Evolutionary conservation across 2,113 vertebrate species (phyloP), one percentile per base, ranked within the genome.

Genomic region (Rhombomys opimus): DNA sequence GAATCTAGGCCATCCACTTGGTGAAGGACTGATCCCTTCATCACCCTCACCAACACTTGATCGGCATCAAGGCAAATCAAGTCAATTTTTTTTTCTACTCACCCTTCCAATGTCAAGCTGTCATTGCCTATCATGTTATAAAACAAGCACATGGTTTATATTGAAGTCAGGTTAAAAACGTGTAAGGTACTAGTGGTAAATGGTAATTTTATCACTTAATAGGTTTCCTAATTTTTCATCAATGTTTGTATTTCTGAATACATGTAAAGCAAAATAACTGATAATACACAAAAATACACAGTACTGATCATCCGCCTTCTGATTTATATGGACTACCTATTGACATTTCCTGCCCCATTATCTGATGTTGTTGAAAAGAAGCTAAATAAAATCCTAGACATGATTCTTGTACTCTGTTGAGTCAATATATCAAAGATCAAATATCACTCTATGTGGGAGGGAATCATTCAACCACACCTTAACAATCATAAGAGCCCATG

Each of bases 401-500:
- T 22, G 72, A 82, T 50, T 87, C 88, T 81, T 70, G 5, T 25
- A 22, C 41, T 25, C 82, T 85, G 52, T 59, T 96, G 95, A 96
- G 54, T 95, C 89, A 72, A 10, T 46, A 61, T 35, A 90, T 35
- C 50, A 85, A 97, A 97, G 96, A 89, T 96, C 89, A 96, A 97
- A 95, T 93, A 96, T 93, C 70, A 61, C 46, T 35, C 30, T 89
- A 87, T 68, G 38, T 68, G 32, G 84, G 25, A 81, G 61, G 61
- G 95, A 94, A 96, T 96, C 89, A 95, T 88, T 95, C 84, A 90
- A 61, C 96, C 94, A 96, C 89, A 67, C 95, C 93, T 89, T 91
- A 67, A 68, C 12, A 70, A 67, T 70, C 38, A 52, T 76, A 76
- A 93, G 87, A 95, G 75, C 57, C 95, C 93, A 97, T 76, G 77